Percentiles rank a stretch among this genome's conserved stretches.
phyloP scores from a whole-genome alignment of 2,113 vertebrate species.

The Hypanus sabinus region DNA sequence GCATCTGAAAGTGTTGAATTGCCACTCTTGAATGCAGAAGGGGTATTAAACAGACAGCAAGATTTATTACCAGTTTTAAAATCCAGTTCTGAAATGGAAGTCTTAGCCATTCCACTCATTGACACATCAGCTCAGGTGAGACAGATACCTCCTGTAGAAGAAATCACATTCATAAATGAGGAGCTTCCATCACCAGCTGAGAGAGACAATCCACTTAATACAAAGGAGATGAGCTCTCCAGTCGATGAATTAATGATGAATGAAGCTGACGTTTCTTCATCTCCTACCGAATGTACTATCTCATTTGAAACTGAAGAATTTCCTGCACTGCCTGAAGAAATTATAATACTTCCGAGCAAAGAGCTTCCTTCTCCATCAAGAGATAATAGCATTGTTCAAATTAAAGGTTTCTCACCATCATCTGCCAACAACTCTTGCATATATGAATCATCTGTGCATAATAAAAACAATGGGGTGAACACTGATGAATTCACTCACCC shows the following conservation, averaged over 20 bases:
- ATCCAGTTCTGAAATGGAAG: neutral
- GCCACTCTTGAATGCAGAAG: constrained; percentile 29
- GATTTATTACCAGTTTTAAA: neutral
- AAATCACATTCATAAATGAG: constrained; percentile 43
- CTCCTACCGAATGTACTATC: constrained; percentile 43
- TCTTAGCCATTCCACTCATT: neutral
- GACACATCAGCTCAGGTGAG: neutral
- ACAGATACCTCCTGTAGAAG: constrained; percentile 28
- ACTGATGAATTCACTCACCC: constrained; percentile 39
- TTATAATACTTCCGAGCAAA: constrained; percentile 25
- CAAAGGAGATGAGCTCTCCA: constrained; percentile 54
- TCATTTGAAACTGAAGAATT: constrained; percentile 46
- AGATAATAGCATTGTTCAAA: constrained; percentile 48
- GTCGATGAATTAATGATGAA: constrained; percentile 58
- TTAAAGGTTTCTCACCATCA: constrained; percentile 46
- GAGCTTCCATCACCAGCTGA: constrained; percentile 43
- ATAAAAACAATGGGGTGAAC: neutral
- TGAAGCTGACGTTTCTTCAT: constrained; percentile 53
- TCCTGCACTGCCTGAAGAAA: constrained; percentile 48
- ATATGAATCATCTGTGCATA: neutral
- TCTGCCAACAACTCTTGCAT: neutral
- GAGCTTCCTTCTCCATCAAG: constrained; percentile 30
- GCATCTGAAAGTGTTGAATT: constrained; percentile 4
- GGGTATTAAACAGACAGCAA: neutral
- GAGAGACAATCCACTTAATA: constrained; percentile 37